Percentiles rank a stretch among this genome's conserved stretches.
Evolutionary conservation across 2,113 vertebrate species (phyloP).

Genomic region (Hemichromis elongatus): DNA sequence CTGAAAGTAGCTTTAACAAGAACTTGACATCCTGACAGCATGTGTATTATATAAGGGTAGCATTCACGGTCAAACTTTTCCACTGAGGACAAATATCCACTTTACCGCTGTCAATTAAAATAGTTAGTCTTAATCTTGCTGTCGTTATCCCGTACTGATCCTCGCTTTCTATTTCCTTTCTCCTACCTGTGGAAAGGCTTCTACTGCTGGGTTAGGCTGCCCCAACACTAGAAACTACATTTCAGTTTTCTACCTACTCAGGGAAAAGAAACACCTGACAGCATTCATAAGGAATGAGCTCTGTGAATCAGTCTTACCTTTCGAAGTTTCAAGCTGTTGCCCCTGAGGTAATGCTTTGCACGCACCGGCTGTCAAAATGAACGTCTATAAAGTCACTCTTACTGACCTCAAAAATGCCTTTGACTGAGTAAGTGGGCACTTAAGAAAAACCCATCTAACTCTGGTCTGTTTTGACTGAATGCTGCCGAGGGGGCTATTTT

Average conservation of each 20-base stretch:
- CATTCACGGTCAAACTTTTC: neutral
- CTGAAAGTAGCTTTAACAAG: neutral
- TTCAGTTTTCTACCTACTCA: neutral
- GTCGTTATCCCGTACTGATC: neutral
- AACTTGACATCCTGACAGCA: neutral
- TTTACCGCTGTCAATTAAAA: neutral
- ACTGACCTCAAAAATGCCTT: neutral
- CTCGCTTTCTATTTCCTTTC: conserved; percentile 19
- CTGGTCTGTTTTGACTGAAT: neutral
- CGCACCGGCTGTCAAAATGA: neutral
- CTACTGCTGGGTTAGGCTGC: neutral
- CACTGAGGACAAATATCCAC: neutral
- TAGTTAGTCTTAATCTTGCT: neutral
- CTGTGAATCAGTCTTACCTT: neutral
- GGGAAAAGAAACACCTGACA: conserved; percentile 41
- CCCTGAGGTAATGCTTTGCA: neutral
- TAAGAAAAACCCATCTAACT: neutral
- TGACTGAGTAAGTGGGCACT: neutral
- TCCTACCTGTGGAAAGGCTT: conserved; percentile 6
- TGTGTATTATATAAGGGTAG: neutral
- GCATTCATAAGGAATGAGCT: neutral
- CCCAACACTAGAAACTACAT: neutral
- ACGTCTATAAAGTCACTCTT: neutral
- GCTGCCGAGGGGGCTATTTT: neutral
- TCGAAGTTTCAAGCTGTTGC: neutral